Base-by-base conservation (phyloP, 2,888 invertebrate genomes). In the Alsophila aescularia region DNA sequence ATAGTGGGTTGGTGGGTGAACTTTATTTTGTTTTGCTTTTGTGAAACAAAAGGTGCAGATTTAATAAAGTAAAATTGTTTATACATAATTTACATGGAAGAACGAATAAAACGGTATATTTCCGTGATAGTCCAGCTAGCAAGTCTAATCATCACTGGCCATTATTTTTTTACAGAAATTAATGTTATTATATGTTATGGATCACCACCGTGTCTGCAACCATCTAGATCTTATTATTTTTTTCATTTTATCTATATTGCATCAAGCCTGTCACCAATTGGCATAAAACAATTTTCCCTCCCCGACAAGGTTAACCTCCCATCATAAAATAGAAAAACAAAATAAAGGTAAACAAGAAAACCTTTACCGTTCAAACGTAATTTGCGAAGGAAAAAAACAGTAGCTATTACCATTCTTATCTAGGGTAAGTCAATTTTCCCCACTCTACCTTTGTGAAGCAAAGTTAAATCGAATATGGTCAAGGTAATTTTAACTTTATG, bases 351-450 rank as follows among this genome's bases (percentile, higher is more conserved):
- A 86, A 88, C 85, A 87, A 84, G 82, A 75, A 64, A 80, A 79
- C 83, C 71, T 80, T 86, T 85, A 83, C 80, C 79, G 79, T 77
- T 77, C 74, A 72, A 80, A 83, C 80, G 83, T 85, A 87, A 88
- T 89, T 85, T 79, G 75, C 73, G 64, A 76, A 63, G 76, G 70
- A 78, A 87, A 87, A 88, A 88, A 85, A 87, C 77, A 84, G 78
- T 78, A 75, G 66, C 85, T 77, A 87, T 88, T 85, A 88, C 87
- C 80, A 81, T 83, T 77, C 85, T 89, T 88, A 90, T 90, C 88
- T 88, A 78, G 85, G 86, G 87, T 85, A 89, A 88, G 89, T 90
- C 89, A 90, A 90, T 90, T 88, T 87, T 83, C 83, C 73, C 80
- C 83, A 81, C 80, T 78, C 79, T 75, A 60, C 59, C 64, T 48